Evolutionary conservation across 2,888 invertebrate genomes (phyloP).

Genomic region (Rhamnusium bicolor): DNA sequence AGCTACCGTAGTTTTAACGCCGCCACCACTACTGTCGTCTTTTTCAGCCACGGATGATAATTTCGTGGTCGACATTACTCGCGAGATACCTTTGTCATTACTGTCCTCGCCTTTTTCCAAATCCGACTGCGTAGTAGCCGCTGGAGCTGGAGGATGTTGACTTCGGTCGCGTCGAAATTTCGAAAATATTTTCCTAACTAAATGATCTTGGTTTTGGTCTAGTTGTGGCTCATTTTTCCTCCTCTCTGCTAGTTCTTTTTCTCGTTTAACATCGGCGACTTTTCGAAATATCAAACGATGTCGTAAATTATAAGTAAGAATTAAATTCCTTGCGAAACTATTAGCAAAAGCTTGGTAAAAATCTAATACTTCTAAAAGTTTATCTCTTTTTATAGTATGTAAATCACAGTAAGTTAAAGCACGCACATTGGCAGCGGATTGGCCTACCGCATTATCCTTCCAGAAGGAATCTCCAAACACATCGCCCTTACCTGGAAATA

Average conservation of each 20-base stretch:
- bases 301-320: slow-evolving; percentile 97
- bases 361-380: slow-evolving; percentile 95
- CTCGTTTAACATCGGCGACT: slow-evolving; percentile 97
- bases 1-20: slow-evolving; percentile 68
- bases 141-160: slow-evolving; percentile 59
- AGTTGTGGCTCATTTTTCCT: slow-evolving; percentile 98
- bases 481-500: slow-evolving; percentile 93
- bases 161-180: slow-evolving; percentile 88
- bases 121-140: slow-evolving; percentile 73
- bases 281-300: slow-evolving; percentile 91
- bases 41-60: slow-evolving; percentile 73
- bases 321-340: slow-evolving; percentile 97
- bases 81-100: slow-evolving; percentile 69
- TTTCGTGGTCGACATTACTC: slow-evolving; percentile 73
- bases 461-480: slow-evolving; percentile 99
- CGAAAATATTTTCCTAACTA: slow-evolving; percentile 97
- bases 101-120: slow-evolving; percentile 76
- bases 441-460: slow-evolving; percentile 97
- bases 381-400: slow-evolving; percentile 98
- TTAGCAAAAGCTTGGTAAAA: slow-evolving; percentile 99
- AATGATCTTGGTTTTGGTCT: slow-evolving; percentile 97
- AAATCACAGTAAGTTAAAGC: slow-evolving; percentile 99
- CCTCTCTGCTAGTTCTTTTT: slow-evolving; percentile 97
- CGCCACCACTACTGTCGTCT: slow-evolving; percentile 69
- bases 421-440: slow-evolving; percentile 98